Base-by-base conservation (phyloP, 2,113 vertebrate genomes). In the Coturnix japonica region DNA sequence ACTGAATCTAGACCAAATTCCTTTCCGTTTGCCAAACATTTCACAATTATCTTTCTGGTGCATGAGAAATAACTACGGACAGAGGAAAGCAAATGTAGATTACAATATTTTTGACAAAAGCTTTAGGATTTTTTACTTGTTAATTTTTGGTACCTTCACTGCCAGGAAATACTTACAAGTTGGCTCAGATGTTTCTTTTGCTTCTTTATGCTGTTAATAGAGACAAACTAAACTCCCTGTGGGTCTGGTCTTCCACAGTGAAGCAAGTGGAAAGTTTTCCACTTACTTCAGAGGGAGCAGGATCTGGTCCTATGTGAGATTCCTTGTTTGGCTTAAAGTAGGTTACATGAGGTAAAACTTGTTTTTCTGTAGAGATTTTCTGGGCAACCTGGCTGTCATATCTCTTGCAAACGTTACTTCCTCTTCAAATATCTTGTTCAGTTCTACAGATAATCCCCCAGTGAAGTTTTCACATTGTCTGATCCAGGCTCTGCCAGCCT, bases 161-260 rank as follows among this genome's bases (percentile, higher is more conserved):
- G 94, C 84, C 84, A 95, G 92, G 81, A 96, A 95, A 92, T 76
- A 91, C 78, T 91, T 92, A 80, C 78, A 73, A 89, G 69, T 91
- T 85, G 78, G 64, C 81, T 91, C 2, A 11, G 89, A 95, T 87
- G 84, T 92, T 93, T 87, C 74, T 81, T 96, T 87, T 94, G 56
- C 81, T 80, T 93, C 78, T 89, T 94, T 85, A 87, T 92, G 71
- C 91, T 95, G 87, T 96, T 95, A 91, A 95, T 78, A 93, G 86
- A 79, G 74, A 93, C 41, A 74, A 94, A 87, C 46, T 77, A 79
- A 72, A 82, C 60, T 96, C 89, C 75, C 82, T 74, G 56, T 91
- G 72, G 56, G 81, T 83, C 78, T 77, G 75, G 80, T 87, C 46
- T 60, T 94, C 72, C 75, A 67, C 87, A 93, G 8, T 37, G 71